A percentile compares a stretch with the other conserved stretches of the same genome.
phyloP scores from a whole-genome alignment of 1,140 invertebrate genomes.

The Aphelinus atriplicis region DNA sequence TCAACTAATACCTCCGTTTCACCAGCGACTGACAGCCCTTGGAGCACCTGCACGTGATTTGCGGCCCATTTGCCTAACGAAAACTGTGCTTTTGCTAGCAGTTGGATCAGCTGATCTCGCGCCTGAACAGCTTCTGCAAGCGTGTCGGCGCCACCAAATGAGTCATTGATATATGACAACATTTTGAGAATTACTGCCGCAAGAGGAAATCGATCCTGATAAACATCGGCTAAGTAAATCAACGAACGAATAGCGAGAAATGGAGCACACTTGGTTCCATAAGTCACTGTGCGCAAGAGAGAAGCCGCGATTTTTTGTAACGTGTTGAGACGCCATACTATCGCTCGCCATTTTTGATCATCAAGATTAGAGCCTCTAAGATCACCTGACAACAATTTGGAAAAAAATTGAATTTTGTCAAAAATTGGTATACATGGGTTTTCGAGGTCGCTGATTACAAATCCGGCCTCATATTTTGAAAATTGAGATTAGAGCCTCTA shows the following conservation, averaged over 20 bases:
- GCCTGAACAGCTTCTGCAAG: not conserved
- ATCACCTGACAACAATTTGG: no score
- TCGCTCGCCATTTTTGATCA: constrained; percentile 49
- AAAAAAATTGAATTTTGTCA: no score
- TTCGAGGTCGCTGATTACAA: no score
- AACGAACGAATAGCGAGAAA: constrained; percentile 43
- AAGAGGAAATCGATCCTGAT: not conserved
- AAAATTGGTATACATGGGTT: no score
- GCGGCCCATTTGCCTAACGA: not conserved
- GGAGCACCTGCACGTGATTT: not conserved
- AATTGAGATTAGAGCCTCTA: no score
- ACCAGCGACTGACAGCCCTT: not conserved
- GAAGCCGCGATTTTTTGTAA: constrained; percentile 16
- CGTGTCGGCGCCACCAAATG: not conserved
- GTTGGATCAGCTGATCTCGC: not conserved
- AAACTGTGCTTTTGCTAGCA: not conserved
- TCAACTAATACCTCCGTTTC: no score
- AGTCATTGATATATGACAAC: not conserved
- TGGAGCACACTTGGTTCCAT: constrained; percentile 49
- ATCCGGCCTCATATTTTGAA: no score
- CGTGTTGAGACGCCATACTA: constrained; percentile 45
- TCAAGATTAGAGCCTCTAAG: no score
- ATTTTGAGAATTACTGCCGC: not conserved
- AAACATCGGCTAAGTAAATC: not conserved
- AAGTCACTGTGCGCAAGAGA: constrained; percentile 53